Evolutionary conservation across 2,888 invertebrate species (phyloP).

Genomic region (Lochmaea capreae): DNA sequence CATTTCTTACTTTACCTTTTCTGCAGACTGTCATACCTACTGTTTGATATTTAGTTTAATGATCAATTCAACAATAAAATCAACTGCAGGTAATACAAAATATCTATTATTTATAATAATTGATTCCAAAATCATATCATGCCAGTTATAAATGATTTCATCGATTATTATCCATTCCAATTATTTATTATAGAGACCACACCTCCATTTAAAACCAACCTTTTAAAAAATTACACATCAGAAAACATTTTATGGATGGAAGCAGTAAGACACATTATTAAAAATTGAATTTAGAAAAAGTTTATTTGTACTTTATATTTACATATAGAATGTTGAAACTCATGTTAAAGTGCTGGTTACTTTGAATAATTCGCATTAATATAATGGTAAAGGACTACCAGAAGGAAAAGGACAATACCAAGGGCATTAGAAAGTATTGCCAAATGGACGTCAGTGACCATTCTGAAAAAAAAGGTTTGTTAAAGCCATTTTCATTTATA

Average conservation of each 20-base stretch:
- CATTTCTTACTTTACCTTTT: no score
- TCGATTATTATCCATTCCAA: not conserved
- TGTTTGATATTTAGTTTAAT: no score
- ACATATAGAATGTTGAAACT: conserved; percentile 6
- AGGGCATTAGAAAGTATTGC: conserved; percentile 96
- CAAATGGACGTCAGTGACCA: conserved; percentile 97
- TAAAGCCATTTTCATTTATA: no score
- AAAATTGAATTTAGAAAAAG: conserved; percentile 7
- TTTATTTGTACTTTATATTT: conserved; percentile 19
- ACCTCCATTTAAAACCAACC: not conserved
- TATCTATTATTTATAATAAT: no score
- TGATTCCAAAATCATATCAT: no score
- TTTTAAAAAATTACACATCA: not conserved
- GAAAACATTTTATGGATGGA: not conserved
- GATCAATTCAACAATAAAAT: no score
- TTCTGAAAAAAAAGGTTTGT: conserved; percentile 61
- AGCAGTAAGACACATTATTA: conserved; percentile 5
- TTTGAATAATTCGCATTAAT: conserved; percentile 86
- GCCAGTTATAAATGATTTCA: no score
- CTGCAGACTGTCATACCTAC: no score
- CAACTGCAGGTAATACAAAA: no score
- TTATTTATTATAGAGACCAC: not conserved
- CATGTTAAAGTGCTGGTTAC: conserved; percentile 6
- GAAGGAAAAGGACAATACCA: conserved; percentile 89
- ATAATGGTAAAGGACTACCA: conserved; percentile 97